Evolutionary conservation across 1,140 invertebrate genomes (phyloP).

Genomic region (Lysiphlebus fabarum): DNA sequence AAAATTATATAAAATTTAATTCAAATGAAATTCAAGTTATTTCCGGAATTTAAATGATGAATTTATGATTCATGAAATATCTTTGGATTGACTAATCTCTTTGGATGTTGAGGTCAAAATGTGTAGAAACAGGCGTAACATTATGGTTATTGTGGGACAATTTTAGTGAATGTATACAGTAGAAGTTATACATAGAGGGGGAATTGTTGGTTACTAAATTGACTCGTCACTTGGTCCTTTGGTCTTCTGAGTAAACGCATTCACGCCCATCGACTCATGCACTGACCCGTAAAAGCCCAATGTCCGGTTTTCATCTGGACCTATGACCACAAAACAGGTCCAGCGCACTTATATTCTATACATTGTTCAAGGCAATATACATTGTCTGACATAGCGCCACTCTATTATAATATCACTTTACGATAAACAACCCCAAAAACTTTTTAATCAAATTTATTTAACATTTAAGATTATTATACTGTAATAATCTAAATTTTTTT

Average conservation of each 20-base stretch:
- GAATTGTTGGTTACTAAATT: conserved; percentile 17
- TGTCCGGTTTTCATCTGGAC: conserved; percentile 42
- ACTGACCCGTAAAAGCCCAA: conserved; percentile 35
- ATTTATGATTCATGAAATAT: no score
- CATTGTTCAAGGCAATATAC: not conserved
- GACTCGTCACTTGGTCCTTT: conserved; percentile 23
- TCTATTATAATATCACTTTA: conserved; percentile 24
- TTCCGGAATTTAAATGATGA: no score
- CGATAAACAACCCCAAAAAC: not conserved
- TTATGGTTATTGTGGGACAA: no score
- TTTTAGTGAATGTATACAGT: not conserved
- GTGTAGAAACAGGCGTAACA: no score
- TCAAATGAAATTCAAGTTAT: no score
- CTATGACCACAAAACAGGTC: conserved; percentile 42
- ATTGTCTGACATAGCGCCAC: conserved; percentile 2
- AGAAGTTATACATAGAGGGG: not conserved
- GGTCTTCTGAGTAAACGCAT: conserved; percentile 11
- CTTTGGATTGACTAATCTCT: no score
- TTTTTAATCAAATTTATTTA: no score
- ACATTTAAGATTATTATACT: no score
- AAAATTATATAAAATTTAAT: no score
- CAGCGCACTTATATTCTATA: conserved; percentile 13
- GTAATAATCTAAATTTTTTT: no score
- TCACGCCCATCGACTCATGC: conserved; percentile 35
- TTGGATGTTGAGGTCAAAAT: no score